A percentile compares a stretch with the other conserved stretches of the same genome.
phyloP scores from a whole-genome alignment of 1,140 invertebrate species.

The Adelges cooleyi region DNA sequence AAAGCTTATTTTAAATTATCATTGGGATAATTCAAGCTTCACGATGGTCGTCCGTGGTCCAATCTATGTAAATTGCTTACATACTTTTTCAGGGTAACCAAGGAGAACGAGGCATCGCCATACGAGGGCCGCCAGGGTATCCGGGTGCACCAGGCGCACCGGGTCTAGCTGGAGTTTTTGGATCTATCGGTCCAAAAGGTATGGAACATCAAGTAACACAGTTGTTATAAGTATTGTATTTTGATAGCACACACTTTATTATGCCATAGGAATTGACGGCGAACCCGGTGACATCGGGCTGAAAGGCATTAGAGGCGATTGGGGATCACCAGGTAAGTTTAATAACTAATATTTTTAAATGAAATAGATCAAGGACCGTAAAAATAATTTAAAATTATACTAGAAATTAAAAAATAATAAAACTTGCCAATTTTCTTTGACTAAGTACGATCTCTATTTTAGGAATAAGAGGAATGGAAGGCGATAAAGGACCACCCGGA shows the following conservation, averaged over 20 bases:
- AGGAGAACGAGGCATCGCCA: slow-evolving; percentile 28
- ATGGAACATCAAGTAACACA: neutral
- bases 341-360: slow-evolving; percentile 41
- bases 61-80: no score
- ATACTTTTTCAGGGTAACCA: neutral
- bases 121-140: slow-evolving; percentile 32
- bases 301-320: slow-evolving; percentile 53
- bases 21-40: no score
- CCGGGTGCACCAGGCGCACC: slow-evolving; percentile 34
- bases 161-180: slow-evolving; percentile 36
- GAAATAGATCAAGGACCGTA: slow-evolving; percentile 40
- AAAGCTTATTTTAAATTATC: no score
- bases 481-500: slow-evolving; percentile 50
- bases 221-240: neutral
- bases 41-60: no score
- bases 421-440: slow-evolving; percentile 31
- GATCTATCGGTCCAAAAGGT: slow-evolving; percentile 34
- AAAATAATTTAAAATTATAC: slow-evolving; percentile 34
- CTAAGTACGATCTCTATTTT: slow-evolving; percentile 29
- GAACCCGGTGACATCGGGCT: slow-evolving; percentile 27
- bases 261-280: slow-evolving; percentile 24
- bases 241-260: neutral
- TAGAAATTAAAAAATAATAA: neutral
- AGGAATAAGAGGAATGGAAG: slow-evolving; percentile 47
- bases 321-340: slow-evolving; percentile 46